A percentile compares a stretch with the other conserved stretches of the same genome.
phyloP scores from a whole-genome alignment of 1,140 invertebrate genomes.

The Rhynchophorus ferrugineus region DNA sequence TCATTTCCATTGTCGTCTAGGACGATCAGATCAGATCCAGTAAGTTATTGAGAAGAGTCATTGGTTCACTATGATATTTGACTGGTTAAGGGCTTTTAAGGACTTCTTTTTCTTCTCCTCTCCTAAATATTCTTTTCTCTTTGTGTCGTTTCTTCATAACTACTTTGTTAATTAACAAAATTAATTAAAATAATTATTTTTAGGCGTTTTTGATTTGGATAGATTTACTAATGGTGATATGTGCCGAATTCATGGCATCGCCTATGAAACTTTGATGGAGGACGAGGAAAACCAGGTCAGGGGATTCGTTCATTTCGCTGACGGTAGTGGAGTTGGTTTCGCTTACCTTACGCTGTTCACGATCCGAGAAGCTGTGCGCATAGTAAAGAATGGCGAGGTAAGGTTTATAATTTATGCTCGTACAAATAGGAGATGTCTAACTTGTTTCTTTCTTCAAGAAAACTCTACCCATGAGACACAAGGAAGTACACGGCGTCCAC shows the following conservation, averaged over 20 bases:
- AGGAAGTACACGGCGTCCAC: constrained; percentile 73
- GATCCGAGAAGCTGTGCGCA: constrained; percentile 65
- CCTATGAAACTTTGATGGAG: constrained; percentile 73
- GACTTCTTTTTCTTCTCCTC: no score
- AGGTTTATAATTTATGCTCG: constrained; percentile 10
- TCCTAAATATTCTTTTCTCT: no score
- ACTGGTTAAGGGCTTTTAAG: no score
- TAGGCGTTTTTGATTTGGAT: constrained; percentile 73
- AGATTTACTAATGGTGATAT: constrained; percentile 71
- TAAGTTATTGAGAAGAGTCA: no score
- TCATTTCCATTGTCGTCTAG: no score
- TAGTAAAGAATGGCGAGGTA: constrained; percentile 74
- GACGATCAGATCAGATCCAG: no score
- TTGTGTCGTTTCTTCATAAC: no score
- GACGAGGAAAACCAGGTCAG: constrained; percentile 72
- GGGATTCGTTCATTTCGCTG: constrained; percentile 65
- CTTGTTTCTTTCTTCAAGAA: constrained; percentile 45
- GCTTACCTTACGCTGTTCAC: constrained; percentile 68
- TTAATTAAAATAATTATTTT: background rate
- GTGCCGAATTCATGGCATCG: constrained; percentile 68
- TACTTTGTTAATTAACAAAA: no score
- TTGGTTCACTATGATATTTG: no score
- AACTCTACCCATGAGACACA: constrained; percentile 77
- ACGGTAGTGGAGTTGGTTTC: constrained; percentile 64
- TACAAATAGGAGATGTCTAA: no score